Evolutionary conservation across 2,888 invertebrate genomes (phyloP).

Genomic region (Sisyra terminalis): DNA sequence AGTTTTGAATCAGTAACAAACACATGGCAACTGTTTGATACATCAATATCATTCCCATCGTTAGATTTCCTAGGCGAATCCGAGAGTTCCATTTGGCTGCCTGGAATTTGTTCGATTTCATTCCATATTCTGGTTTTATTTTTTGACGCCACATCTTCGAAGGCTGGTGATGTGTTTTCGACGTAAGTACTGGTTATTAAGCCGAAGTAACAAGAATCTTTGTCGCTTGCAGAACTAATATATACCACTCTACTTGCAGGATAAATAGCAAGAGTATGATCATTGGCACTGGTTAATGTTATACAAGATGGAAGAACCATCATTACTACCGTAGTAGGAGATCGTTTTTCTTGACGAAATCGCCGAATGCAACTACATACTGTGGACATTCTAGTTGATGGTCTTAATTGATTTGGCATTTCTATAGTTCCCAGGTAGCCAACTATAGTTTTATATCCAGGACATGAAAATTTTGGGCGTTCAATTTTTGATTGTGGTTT

Average conservation of each 20-base stretch:
- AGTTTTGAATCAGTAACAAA: constrained; percentile 85
- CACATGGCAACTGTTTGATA: constrained; percentile 85
- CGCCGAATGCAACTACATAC: constrained; percentile 79
- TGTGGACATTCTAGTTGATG: constrained; percentile 56
- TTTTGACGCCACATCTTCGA: constrained; percentile 6
- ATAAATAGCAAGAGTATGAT: constrained; percentile 70
- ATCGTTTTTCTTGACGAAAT: constrained; percentile 74
- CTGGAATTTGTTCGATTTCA: constrained; percentile 10
- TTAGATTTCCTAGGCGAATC: constrained; percentile 9
- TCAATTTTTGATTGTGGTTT: not conserved
- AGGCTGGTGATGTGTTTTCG: constrained; percentile 16
- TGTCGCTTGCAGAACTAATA: constrained; percentile 79
- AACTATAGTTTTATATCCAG: constrained; percentile 59
- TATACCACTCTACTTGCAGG: constrained; percentile 73
- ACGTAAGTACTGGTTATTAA: constrained; percentile 64
- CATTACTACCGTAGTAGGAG: constrained; percentile 70
- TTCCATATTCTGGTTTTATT: not conserved
- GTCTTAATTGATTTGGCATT: constrained; percentile 71
- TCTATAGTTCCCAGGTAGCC: constrained; percentile 94
- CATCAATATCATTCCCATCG: constrained; percentile 31
- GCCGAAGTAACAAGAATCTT: constrained; percentile 84
- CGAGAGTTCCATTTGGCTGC: constrained; percentile 3
- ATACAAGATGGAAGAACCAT: constrained; percentile 68
- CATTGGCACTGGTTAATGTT: constrained; percentile 60
- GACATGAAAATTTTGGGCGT: not conserved